phyloP scores from a whole-genome alignment of 2,888 invertebrate species.

The Meghimatium bilineatum region DNA sequence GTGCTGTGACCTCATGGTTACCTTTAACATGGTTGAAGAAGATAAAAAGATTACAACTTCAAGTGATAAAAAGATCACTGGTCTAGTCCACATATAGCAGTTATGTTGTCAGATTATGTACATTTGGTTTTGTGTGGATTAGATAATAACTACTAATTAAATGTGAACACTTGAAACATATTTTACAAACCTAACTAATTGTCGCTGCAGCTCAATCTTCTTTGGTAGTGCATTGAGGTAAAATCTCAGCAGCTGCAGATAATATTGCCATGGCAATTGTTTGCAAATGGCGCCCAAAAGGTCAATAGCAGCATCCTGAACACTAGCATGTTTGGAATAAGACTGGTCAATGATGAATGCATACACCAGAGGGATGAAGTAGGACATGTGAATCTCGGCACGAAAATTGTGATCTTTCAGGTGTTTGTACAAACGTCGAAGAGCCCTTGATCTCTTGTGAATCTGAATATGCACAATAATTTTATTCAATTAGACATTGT shows the following conservation, averaged over 20 bases:
- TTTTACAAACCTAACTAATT: slow-evolving; percentile 81
- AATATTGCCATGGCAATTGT: slow-evolving; percentile 92
- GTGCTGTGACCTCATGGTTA: no score
- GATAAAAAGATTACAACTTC: no score
- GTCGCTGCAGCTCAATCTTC: slow-evolving; percentile 86
- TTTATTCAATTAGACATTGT: not conserved
- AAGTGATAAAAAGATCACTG: no score
- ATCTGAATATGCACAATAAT: slow-evolving; percentile 81
- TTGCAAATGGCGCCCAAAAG: slow-evolving; percentile 86
- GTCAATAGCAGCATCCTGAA: slow-evolving; percentile 87
- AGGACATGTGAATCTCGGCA: slow-evolving; percentile 85
- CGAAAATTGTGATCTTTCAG: slow-evolving; percentile 67
- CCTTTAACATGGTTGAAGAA: no score
- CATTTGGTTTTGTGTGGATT: no score
- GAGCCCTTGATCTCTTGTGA: slow-evolving; percentile 89
- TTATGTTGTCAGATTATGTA: no score
- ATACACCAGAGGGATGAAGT: slow-evolving; percentile 89
- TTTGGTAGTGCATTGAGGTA: slow-evolving; percentile 87
- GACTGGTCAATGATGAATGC: slow-evolving; percentile 88
- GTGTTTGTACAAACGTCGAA: slow-evolving; percentile 81
- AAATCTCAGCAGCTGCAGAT: slow-evolving; percentile 87
- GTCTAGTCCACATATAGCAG: no score
- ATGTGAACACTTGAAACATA: not conserved
- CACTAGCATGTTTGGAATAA: slow-evolving; percentile 82
- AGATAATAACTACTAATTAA: not conserved